Evolutionary conservation across 92 coral and sea anemone species (phyloP), one percentile per base, ranked within the genome.

Genomic region (Palythoa caribaeorum): DNA sequence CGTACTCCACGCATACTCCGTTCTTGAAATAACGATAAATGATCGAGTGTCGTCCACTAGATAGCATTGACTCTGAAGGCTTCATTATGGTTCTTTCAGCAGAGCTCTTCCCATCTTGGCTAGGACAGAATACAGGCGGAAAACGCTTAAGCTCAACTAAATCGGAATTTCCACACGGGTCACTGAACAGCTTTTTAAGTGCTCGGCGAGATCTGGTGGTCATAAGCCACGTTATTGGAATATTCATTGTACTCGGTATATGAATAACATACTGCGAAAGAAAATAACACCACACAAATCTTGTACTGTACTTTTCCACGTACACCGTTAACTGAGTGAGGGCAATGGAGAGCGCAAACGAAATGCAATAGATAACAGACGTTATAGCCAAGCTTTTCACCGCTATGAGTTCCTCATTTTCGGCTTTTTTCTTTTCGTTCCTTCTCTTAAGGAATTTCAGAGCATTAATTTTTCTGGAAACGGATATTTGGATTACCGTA

Each of bases 1-100:
- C 60, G 10, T 47, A 13, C 19, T 76, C 80, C 14, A 47, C 44
- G 9, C 16, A 50, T 0, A 37, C 48, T 3, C 83, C 66, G 15
- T 57, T 21, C 69, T 78, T 78, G 47, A 28, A 38, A 17, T 54
- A 20, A 66, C 78, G 78, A 73, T 38, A 73, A 16, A 38, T 39
- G 15, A 78, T 55, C 15, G 83, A 35, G 52, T 54, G 47, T 35
- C 66, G 4, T 77, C 66, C 83, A 54, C 83, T 77, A 11, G 83
- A 53, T 47, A 77, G 12, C 83, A 77, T 77, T 19, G 83, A 77
- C 66, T 77, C 83, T 9, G 83, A 77, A 13, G 83, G 66, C 13
- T 55, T 77, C 47, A 77, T 77, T 1, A 78, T 78, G 71, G 57
- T 57, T 59, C 71, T 55, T 63, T 63, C 70, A 39, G 38, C 15